These are phyloP conservation scores for Anthophora plumipes DNA, from an alignment of 2,888 invertebrate species.

Conservation along the genomic window DNA sequence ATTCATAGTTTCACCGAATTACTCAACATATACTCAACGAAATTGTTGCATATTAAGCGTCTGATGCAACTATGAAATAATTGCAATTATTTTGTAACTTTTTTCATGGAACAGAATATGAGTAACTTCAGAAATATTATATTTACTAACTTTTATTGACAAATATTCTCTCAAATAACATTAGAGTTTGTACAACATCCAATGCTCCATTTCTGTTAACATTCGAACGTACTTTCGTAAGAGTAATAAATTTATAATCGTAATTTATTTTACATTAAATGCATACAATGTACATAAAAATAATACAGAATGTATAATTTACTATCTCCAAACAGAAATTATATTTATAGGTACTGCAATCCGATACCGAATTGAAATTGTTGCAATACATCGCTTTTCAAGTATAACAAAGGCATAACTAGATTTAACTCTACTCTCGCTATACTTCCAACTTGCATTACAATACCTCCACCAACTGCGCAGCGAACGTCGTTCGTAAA, in stretches of 20 bases:
- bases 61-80: conserved; percentile 8
- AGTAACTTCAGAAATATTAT: conserved; percentile 3
- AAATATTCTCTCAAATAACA: conserved; percentile 29
- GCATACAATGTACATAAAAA: conserved; percentile 42
- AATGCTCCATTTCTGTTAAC: conserved; percentile 23
- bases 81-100: background rate
- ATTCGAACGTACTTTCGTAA: conserved; percentile 16
- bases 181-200: too few species aligned
- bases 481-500: conserved; percentile 87
- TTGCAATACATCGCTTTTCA: conserved; percentile 88
- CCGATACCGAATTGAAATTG: conserved; percentile 95
- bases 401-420: conserved; percentile 90
- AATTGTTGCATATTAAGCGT: background rate
- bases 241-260: conserved; percentile 48
- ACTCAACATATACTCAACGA: background rate
- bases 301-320: conserved; percentile 50
- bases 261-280: conserved; percentile 57
- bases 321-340: conserved; percentile 53
- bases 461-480: conserved; percentile 93
- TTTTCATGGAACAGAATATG: background rate
- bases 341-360: conserved; percentile 89
- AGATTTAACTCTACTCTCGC: conserved; percentile 98
- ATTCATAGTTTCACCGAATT: conserved; percentile 44
- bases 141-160: conserved; percentile 37
- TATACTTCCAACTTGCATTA: conserved; percentile 92